Evolutionary conservation across 2,113 vertebrate genomes (phyloP).

Genomic region (Calidris pygmaea): DNA sequence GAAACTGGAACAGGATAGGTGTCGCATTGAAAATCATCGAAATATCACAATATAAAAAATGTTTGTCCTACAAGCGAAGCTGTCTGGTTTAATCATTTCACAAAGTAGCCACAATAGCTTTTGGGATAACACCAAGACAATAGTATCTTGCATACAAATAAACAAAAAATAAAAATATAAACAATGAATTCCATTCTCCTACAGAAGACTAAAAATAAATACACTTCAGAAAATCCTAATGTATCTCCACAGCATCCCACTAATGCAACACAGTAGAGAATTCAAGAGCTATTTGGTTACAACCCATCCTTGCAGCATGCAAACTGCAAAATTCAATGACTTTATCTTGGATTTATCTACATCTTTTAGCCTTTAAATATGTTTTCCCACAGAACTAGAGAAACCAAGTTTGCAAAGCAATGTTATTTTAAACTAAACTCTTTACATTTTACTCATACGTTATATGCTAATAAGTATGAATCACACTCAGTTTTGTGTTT

Average conservation of each 20-base stretch:
- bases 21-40: background rate
- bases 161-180: background rate
- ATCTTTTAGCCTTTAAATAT: background rate
- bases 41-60: background rate
- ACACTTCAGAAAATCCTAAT: background rate
- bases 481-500: background rate
- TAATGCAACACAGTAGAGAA: background rate
- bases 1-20: constrained; percentile 30
- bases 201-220: background rate
- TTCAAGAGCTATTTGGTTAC: background rate
- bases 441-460: background rate
- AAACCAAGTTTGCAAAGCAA: background rate
- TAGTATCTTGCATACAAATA: background rate
- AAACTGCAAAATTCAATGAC: background rate
- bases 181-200: background rate
- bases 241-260: background rate
- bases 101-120: background rate
- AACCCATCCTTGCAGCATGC: background rate
- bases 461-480: background rate
- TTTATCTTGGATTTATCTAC: background rate
- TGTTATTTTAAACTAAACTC: background rate
- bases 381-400: background rate
- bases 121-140: constrained; percentile 20
- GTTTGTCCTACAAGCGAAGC: constrained; percentile 36
- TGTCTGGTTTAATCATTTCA: constrained; percentile 30